These are phyloP conservation scores for Philopotamus ludificatus DNA, from an alignment of 1,140 invertebrate genomes.

Conservation along the genomic window DNA sequence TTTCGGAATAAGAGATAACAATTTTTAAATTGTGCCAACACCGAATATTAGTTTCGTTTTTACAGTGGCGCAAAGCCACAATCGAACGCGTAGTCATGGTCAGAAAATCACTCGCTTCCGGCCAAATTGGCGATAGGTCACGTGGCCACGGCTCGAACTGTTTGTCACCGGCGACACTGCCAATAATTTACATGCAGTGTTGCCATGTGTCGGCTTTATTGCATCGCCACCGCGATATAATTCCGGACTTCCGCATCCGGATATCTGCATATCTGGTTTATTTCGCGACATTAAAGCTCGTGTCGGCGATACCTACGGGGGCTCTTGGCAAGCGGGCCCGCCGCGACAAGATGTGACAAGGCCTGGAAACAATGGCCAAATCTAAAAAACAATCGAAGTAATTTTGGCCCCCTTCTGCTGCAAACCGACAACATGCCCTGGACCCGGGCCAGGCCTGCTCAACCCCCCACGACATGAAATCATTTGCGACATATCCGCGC, in stretches of 20 bases:
- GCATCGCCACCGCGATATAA: no score
- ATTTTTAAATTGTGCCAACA: no score
- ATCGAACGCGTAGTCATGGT: no score
- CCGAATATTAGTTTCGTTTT: no score
- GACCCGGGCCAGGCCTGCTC: constrained; percentile 14
- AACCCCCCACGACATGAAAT: constrained; percentile 6
- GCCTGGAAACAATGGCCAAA: constrained; percentile 28
- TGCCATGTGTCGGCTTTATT: no score
- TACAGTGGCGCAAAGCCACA: no score
- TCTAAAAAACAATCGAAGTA: constrained; percentile 31
- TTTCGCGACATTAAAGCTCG: constrained; percentile 8
- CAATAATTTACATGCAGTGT: no score
- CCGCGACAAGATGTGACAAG: constrained; percentile 27
- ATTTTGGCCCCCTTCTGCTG: constrained; percentile 8
- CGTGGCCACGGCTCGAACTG: no score
- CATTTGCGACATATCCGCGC: constrained; percentile 8
- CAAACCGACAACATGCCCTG: constrained; percentile 18
- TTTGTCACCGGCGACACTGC: no score
- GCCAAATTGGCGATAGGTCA: no score
- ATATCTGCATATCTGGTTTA: constrained; percentile 18
- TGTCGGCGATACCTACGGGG: neutral
- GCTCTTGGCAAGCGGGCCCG: neutral
- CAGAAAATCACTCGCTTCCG: neutral
- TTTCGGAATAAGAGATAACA: no score
- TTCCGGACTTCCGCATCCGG: no score